Conservation (phyloP, 1,140 invertebrate species). For the Teleopsis dalmanni region DNA sequence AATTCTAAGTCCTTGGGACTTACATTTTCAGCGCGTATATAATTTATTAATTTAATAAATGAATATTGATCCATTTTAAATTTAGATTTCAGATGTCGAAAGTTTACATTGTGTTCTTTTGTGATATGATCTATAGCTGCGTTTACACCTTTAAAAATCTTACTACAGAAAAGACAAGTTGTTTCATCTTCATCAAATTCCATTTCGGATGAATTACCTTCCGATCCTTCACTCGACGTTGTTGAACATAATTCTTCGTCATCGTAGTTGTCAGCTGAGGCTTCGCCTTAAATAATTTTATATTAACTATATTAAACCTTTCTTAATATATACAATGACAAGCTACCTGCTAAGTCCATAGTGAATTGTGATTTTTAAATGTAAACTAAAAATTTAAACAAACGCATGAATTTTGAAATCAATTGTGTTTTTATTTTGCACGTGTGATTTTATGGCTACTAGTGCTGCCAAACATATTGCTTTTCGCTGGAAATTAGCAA, state of each 20-base stretch:
- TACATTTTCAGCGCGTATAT: slow-evolving; percentile 60
- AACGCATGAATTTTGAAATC: too few species aligned
- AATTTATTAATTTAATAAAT: slow-evolving; percentile 83
- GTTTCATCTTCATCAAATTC: slow-evolving; percentile 33
- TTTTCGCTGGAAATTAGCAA: too few species aligned
- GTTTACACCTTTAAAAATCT: slow-evolving; percentile 47
- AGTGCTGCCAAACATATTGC: too few species aligned
- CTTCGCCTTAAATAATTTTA: too few species aligned
- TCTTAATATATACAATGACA: too few species aligned
- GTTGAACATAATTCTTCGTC: slow-evolving; percentile 11
- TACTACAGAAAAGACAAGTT: slow-evolving; percentile 50
- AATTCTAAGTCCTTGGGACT: slow-evolving; percentile 51
- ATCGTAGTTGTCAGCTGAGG: background rate
- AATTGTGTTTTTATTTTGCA: too few species aligned
- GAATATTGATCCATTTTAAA: slow-evolving; percentile 74
- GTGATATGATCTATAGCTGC: slow-evolving; percentile 52
- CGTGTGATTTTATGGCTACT: too few species aligned
- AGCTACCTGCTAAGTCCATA: too few species aligned
- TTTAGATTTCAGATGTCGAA: slow-evolving; percentile 58
- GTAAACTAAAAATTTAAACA: too few species aligned
- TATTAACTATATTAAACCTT: too few species aligned
- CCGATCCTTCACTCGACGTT: slow-evolving; percentile 19
- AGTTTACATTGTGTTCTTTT: slow-evolving; percentile 60
- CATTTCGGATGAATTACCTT: slow-evolving; percentile 13
- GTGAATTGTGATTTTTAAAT: too few species aligned